Conservation (phyloP, 2,797 vertebrate species). For the Poecilia velifera region DNA sequence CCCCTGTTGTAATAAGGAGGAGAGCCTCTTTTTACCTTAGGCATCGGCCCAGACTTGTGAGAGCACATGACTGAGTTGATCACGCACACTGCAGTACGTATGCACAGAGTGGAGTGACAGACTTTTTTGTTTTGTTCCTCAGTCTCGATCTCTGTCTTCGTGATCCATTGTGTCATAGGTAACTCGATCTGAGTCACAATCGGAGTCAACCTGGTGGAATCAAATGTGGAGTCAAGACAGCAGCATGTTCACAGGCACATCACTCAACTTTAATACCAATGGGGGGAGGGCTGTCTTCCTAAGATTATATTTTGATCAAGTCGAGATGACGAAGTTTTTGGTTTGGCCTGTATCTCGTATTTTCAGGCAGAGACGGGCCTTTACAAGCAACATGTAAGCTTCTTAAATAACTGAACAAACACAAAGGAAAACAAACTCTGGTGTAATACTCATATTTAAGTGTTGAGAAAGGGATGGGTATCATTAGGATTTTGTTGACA, state of each 20-base stretch:
- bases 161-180: constrained; percentile 79
- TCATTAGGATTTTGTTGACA: constrained; percentile 1
- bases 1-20: constrained; percentile 69
- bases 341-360: constrained; percentile 32
- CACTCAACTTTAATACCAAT: constrained; percentile 60
- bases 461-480: constrained; percentile 24
- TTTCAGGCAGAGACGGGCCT: constrained; percentile 29
- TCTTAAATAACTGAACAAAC: constrained; percentile 23
- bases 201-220: constrained; percentile 87
- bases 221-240: constrained; percentile 86
- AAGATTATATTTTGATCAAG: background rate
- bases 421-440: constrained; percentile 24
- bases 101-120: constrained; percentile 76
- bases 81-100: constrained; percentile 75
- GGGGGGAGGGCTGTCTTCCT: constrained; percentile 43
- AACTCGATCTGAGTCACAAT: constrained; percentile 81
- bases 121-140: constrained; percentile 79
- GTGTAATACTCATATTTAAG: constrained; percentile 12
- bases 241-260: constrained; percentile 79
- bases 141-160: constrained; percentile 71
- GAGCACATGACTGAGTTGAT: constrained; percentile 75
- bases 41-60: constrained; percentile 81
- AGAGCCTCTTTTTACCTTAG: constrained; percentile 84
- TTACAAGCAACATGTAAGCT: constrained; percentile 25
- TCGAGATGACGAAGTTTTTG: constrained; percentile 30